A percentile compares a stretch with the other conserved stretches of the same genome.
These are phyloP conservation scores for Syrphus vitripennis DNA, from an alignment of 2,888 invertebrate genomes.

Conservation along the genomic window DNA sequence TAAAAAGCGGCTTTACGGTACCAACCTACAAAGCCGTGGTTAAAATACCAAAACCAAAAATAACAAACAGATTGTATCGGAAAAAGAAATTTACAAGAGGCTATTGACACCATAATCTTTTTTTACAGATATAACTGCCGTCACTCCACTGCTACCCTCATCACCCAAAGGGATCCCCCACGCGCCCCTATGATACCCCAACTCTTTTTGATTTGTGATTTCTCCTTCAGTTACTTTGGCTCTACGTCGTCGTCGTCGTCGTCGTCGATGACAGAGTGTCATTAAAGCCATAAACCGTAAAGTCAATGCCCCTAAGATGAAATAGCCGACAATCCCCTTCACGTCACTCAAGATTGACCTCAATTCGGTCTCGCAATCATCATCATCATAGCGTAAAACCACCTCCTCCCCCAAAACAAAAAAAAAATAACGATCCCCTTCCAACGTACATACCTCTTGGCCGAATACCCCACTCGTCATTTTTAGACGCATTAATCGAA, in stretches of 20 bases:
- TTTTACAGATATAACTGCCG: constrained; percentile 35
- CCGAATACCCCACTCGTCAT: constrained; percentile 30
- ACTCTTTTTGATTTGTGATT: constrained; percentile 17
- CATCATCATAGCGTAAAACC: constrained; percentile 20
- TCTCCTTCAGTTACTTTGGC: constrained; percentile 44
- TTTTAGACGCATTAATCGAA: constrained; percentile 69
- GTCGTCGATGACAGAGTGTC: constrained; percentile 50
- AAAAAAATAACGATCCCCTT: not conserved
- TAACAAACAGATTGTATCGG: constrained; percentile 71
- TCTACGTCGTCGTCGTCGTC: no score
- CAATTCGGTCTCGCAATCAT: constrained; percentile 31
- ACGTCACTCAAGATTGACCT: constrained; percentile 49
- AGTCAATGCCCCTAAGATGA: constrained; percentile 61
- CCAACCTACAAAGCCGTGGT: not conserved
- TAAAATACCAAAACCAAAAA: constrained; percentile 48
- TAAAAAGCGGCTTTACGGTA: constrained; percentile 39
- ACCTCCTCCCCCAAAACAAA: not conserved
- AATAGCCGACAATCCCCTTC: constrained; percentile 1
- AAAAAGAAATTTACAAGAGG: constrained; percentile 62
- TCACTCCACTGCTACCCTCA: not conserved
- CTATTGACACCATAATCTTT: constrained; percentile 61
- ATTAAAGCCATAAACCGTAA: constrained; percentile 13
- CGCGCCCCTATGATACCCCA: not conserved
- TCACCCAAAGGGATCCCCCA: not conserved
- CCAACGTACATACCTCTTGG: not conserved